These are phyloP conservation scores for Ptiloglossa arizonensis DNA, from an alignment of 1,140 invertebrate species.

Conservation along the genomic window DNA sequence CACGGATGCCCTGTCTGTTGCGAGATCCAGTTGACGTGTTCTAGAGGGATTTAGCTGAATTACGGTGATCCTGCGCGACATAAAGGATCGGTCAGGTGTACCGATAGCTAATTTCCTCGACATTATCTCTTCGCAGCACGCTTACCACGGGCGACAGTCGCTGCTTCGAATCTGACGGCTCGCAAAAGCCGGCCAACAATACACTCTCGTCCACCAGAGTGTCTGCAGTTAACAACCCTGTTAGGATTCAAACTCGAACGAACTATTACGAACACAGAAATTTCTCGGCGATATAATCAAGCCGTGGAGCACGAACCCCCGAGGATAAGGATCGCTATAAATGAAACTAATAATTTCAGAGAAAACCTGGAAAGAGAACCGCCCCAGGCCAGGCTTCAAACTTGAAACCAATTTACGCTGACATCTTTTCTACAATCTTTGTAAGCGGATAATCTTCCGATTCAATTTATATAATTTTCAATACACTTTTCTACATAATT, in stretches of 20 bases:
- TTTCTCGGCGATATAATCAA: neutral
- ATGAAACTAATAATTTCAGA: too few species aligned
- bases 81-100: constrained; percentile 57
- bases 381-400: too few species aligned
- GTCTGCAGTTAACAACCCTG: neutral
- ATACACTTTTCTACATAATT: too few species aligned
- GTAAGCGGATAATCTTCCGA: too few species aligned
- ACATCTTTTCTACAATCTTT: too few species aligned
- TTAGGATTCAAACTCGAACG: neutral
- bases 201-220: neutral
- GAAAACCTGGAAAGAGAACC: too few species aligned
- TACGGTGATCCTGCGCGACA: constrained; percentile 37
- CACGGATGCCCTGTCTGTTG: constrained; percentile 26
- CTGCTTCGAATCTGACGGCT: constrained; percentile 12
- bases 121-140: constrained; percentile 59
- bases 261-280: neutral
- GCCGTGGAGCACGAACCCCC: too few species aligned
- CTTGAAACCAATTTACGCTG: too few species aligned
- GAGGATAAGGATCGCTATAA: too few species aligned
- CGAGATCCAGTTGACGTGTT: constrained; percentile 34
- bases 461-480: too few species aligned
- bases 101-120: constrained; percentile 54
- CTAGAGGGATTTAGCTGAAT: constrained; percentile 41
- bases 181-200: constrained; percentile 7
- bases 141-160: constrained; percentile 31